Conservation (phyloP, 2,797 vertebrate species). For the Ficedula albicollis region DNA sequence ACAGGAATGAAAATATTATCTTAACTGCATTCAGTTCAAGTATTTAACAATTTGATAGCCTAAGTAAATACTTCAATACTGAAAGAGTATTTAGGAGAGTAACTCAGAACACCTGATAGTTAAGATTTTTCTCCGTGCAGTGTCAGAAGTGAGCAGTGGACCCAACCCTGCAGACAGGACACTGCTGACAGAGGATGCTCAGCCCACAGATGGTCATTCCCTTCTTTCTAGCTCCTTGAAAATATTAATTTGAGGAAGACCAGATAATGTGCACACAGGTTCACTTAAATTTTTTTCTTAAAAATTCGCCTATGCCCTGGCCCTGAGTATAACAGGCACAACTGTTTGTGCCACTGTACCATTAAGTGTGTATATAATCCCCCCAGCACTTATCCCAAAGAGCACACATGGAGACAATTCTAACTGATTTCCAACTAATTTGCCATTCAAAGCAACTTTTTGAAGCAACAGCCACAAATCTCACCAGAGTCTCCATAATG, state of each 20-base stretch:
- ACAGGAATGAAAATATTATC: neutral
- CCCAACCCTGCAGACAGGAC: neutral
- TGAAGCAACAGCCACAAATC: neutral
- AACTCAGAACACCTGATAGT: neutral
- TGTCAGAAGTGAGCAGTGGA: neutral
- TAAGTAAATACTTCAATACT: neutral
- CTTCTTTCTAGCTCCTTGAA: neutral
- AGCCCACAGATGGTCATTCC: neutral
- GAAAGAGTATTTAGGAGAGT: neutral
- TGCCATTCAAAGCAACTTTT: neutral
- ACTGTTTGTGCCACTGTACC: neutral
- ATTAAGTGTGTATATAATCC: neutral
- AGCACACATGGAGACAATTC: neutral
- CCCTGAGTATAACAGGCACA: neutral
- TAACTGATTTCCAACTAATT: neutral
- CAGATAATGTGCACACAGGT: fast-evolving
- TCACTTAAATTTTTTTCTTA: neutral
- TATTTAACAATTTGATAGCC: neutral
- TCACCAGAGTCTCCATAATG: neutral
- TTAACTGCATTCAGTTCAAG: neutral
- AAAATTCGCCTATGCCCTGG: neutral
- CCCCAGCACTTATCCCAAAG: neutral
- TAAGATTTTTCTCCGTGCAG: neutral
- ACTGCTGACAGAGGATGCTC: neutral
- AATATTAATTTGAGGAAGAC: neutral